Percentiles rank a stretch among this genome's conserved stretches.
Evolutionary conservation across 2,888 invertebrate genomes (phyloP).

Genomic region (Pilophorus perplexus): DNA sequence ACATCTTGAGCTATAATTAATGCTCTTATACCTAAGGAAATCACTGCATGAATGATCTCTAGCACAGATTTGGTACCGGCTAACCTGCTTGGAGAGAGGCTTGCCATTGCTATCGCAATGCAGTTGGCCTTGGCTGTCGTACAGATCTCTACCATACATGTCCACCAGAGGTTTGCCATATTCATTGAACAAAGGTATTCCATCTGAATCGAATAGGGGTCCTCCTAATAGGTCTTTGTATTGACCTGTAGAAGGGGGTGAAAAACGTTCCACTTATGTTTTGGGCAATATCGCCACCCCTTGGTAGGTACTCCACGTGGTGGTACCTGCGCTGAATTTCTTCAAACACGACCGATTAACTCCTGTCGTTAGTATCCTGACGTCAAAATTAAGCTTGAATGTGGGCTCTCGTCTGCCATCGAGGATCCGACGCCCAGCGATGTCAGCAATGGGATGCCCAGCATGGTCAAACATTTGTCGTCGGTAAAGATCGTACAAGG

Average conservation of each 20-base stretch:
- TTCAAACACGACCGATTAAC: neutral
- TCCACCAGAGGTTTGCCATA: slow-evolving; percentile 45
- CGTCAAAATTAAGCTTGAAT: slow-evolving; percentile 14
- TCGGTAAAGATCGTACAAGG: slow-evolving; percentile 43
- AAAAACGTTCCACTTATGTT: neutral
- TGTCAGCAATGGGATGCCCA: slow-evolving; percentile 44
- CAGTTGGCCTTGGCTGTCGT: slow-evolving; percentile 39
- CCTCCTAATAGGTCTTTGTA: slow-evolving; percentile 43
- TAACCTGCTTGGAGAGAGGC: slow-evolving; percentile 27
- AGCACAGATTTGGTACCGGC: too few relatives aligned
- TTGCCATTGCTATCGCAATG: slow-evolving; percentile 40
- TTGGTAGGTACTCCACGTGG: too few relatives aligned
- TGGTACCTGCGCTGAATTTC: neutral
- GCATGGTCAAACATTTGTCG: slow-evolving; percentile 41
- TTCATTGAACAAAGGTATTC: slow-evolving; percentile 43
- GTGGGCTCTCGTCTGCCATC: slow-evolving; percentile 31
- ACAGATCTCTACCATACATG: slow-evolving; percentile 43
- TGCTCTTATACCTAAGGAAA: neutral
- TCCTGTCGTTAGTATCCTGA: neutral
- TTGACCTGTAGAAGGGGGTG: neutral
- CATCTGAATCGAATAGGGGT: slow-evolving; percentile 42
- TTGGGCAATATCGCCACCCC: too few relatives aligned
- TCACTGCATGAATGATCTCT: too few relatives aligned
- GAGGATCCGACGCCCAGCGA: slow-evolving; percentile 33
- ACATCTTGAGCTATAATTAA: neutral